phyloP scores from a whole-genome alignment of 2,113 vertebrate genomes.

The Muntiacus reevesi region DNA sequence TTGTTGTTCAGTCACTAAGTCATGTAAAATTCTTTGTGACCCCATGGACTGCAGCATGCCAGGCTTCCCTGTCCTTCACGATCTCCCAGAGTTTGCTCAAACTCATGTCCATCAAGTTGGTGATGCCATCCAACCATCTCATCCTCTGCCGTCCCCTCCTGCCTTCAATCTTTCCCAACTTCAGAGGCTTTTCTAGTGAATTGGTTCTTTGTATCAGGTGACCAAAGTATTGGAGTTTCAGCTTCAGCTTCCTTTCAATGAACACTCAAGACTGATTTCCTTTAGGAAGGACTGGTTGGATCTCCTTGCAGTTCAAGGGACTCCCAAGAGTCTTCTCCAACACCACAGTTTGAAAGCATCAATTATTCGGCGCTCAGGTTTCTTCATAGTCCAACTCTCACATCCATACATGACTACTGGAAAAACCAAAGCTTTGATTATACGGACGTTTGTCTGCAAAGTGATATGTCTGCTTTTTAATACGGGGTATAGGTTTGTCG shows the following conservation, averaged over 20 bases:
- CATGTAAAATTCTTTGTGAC: neutral
- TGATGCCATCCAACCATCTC: neutral
- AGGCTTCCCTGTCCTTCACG: neutral
- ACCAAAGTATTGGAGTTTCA: neutral
- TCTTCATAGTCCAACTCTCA: neutral
- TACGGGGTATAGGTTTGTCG: neutral
- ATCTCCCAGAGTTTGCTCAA: neutral
- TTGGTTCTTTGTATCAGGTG: neutral
- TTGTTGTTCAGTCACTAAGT: neutral
- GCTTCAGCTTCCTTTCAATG: neutral
- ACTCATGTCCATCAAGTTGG: neutral
- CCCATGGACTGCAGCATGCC: neutral
- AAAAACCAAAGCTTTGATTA: neutral
- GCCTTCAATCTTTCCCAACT: neutral
- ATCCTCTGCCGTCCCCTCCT: neutral
- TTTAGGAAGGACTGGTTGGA: neutral
- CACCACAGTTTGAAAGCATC: neutral
- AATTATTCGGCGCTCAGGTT: neutral
- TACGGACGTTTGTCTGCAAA: neutral
- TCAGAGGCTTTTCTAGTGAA: neutral
- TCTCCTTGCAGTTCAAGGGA: neutral
- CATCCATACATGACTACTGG: neutral
- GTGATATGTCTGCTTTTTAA: neutral
- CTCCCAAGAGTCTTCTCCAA: neutral
- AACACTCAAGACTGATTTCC: neutral